A percentile compares a stretch with the other conserved stretches of the same genome.
phyloP scores from a whole-genome alignment of 2,113 vertebrate species.

The Etheostoma cragini region DNA sequence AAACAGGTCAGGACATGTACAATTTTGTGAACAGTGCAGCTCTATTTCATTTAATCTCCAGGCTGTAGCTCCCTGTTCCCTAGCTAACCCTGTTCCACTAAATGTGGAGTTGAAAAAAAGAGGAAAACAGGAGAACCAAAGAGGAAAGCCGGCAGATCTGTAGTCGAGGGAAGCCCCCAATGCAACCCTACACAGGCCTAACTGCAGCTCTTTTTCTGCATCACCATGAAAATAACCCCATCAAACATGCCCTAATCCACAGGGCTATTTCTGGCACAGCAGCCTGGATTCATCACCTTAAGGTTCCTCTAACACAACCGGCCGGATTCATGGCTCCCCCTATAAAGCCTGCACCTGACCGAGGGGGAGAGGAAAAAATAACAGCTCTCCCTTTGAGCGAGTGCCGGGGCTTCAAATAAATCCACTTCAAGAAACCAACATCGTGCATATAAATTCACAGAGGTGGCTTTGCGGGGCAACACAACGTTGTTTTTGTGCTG shows the following conservation, averaged over 20 bases:
- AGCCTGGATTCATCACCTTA: slow-evolving; percentile 72
- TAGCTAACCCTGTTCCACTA: slow-evolving; percentile 4
- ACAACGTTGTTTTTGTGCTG: slow-evolving; percentile 60
- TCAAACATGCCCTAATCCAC: slow-evolving; percentile 73
- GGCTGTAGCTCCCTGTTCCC: background rate
- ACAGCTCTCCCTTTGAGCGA: slow-evolving; percentile 68
- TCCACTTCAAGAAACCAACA: slow-evolving; percentile 70
- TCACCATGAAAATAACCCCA: slow-evolving; percentile 68
- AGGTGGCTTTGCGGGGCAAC: slow-evolving; percentile 59
- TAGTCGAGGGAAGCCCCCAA: slow-evolving; percentile 62
- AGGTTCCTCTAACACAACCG: slow-evolving; percentile 68
- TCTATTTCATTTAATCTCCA: too few relatives aligned
- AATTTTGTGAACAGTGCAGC: slow-evolving; percentile 1
- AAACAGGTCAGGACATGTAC: slow-evolving; percentile 19
- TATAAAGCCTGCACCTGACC: slow-evolving; percentile 76
- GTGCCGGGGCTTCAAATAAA: slow-evolving; percentile 71
- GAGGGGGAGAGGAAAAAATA: slow-evolving; percentile 71
- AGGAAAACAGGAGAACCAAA: background rate
- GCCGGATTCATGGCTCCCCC: slow-evolving; percentile 65
- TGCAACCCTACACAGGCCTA: slow-evolving; percentile 40
- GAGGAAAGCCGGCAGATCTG: slow-evolving; percentile 42
- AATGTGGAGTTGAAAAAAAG: slow-evolving; percentile 29
- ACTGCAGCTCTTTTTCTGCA: slow-evolving; percentile 45
- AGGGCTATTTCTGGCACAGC: slow-evolving; percentile 79
- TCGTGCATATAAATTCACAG: slow-evolving; percentile 74